phyloP scores from a whole-genome alignment of 2,888 invertebrate genomes.

The Sinohyriopsis cumingii region DNA sequence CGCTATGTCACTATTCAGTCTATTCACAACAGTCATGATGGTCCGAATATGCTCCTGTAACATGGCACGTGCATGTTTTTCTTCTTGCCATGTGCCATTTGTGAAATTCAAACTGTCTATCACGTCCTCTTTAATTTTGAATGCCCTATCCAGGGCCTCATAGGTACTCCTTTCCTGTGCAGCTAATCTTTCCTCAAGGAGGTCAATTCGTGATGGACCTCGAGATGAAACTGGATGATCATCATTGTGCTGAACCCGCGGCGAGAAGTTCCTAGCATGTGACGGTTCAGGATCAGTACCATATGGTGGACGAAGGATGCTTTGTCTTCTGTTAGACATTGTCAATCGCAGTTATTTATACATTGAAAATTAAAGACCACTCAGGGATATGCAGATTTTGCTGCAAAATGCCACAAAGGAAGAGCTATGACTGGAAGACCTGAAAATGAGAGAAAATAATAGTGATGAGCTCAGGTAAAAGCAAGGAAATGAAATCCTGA shows the following conservation, averaged over 20 bases:
- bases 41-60: conserved; percentile 70
- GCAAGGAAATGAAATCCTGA: too few relatives aligned
- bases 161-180: conserved; percentile 66
- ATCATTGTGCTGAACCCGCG: conserved; percentile 7
- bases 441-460: too few relatives aligned
- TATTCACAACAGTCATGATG: conserved; percentile 70
- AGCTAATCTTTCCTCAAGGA: conserved; percentile 62
- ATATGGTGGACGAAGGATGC: too few relatives aligned
- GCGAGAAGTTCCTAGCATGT: conserved; percentile 13
- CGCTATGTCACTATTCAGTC: conserved; percentile 67
- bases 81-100: conserved; percentile 70
- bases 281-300: too few relatives aligned
- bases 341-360: too few relatives aligned
- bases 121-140: conserved; percentile 69
- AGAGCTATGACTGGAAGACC: too few relatives aligned
- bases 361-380: too few relatives aligned
- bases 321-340: too few relatives aligned
- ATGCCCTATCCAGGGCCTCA: conserved; percentile 64
- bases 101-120: conserved; percentile 69
- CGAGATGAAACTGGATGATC: conserved; percentile 15
- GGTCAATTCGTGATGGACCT: conserved; percentile 49
- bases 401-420: too few relatives aligned
- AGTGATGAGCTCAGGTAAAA: too few relatives aligned
- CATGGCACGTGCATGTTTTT: conserved; percentile 65
- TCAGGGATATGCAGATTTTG: too few relatives aligned